phyloP scores from a whole-genome alignment of 2,113 vertebrate genomes.

The Sigmodon hispidus region DNA sequence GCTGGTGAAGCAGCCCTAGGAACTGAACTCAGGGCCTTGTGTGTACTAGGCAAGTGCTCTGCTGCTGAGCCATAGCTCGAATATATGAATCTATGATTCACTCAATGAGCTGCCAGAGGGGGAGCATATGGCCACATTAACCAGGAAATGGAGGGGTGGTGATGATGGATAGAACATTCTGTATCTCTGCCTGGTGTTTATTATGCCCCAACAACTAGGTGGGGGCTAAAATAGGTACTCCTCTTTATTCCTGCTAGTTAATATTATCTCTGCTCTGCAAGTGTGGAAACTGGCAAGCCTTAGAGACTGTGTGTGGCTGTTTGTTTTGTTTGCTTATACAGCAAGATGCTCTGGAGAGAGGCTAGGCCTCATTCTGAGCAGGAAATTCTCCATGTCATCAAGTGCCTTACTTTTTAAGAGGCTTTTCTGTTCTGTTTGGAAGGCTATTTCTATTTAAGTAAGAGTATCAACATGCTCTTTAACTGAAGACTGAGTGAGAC shows the following conservation, averaged over 20 bases:
- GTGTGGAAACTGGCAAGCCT: not conserved
- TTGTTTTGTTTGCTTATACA: not conserved
- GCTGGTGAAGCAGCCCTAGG: not conserved
- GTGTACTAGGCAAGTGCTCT: not conserved
- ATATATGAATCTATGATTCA: not conserved
- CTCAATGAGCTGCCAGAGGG: too few species aligned
- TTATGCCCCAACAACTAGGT: not conserved
- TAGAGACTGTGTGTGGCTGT: not conserved
- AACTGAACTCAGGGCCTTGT: not conserved
- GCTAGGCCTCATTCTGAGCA: not conserved
- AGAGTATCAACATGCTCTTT: constrained; percentile 75
- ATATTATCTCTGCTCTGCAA: not conserved
- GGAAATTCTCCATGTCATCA: not conserved
- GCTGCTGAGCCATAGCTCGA: not conserved
- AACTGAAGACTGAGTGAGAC: constrained; percentile 64
- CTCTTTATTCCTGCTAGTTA: not conserved
- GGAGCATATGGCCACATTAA: not conserved
- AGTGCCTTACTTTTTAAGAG: not conserved
- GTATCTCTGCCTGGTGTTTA: not conserved
- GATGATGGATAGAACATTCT: not conserved
- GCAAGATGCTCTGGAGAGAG: not conserved
- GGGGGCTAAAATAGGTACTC: not conserved
- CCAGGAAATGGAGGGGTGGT: not conserved
- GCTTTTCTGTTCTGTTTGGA: constrained; percentile 55
- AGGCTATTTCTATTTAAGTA: constrained; percentile 83